A percentile compares a stretch with the other conserved stretches of the same genome.
phyloP scores from a whole-genome alignment of 1,140 invertebrate species.

The Cepaea nemoralis region DNA sequence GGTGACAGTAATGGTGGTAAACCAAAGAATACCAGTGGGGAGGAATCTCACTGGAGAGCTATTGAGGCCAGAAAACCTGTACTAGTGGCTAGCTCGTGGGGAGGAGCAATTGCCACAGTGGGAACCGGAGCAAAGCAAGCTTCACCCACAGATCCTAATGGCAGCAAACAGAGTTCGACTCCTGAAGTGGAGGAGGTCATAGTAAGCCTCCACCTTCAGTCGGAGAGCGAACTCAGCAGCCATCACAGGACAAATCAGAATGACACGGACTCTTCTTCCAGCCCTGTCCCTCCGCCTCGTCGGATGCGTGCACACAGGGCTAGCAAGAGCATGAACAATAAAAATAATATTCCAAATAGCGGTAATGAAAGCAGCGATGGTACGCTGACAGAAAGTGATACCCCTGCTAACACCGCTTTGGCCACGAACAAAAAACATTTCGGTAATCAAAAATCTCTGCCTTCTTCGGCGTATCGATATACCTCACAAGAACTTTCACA shows the following conservation, averaged over 20 bases:
- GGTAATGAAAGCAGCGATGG: conserved; percentile 25
- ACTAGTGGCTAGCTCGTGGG: conserved; percentile 36
- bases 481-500: background rate
- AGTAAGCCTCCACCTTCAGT: conserved; percentile 57
- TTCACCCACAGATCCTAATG: conserved; percentile 7
- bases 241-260: conserved; percentile 56
- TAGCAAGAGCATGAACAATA: conserved; percentile 14
- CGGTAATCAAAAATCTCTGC: conserved; percentile 39
- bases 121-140: conserved; percentile 14
- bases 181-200: conserved; percentile 43
- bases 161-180: conserved; percentile 29
- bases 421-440: conserved; percentile 42
- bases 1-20: conserved; percentile 18
- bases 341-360: conserved; percentile 8
- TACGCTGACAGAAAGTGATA: background rate
- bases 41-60: conserved; percentile 51
- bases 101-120: conserved; percentile 39
- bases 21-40: conserved; percentile 37
- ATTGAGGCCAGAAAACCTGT: conserved; percentile 37
- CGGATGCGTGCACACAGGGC: conserved; percentile 26
- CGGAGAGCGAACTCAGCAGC: conserved; percentile 56
- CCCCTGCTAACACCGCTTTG: background rate
- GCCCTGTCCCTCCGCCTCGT: conserved; percentile 43
- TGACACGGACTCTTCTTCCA: conserved; percentile 63
- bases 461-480: conserved; percentile 18